Evolutionary conservation across 2,113 vertebrate genomes (phyloP), one percentile per base, ranked within the genome.

Genomic region (Piprites chloris): DNA sequence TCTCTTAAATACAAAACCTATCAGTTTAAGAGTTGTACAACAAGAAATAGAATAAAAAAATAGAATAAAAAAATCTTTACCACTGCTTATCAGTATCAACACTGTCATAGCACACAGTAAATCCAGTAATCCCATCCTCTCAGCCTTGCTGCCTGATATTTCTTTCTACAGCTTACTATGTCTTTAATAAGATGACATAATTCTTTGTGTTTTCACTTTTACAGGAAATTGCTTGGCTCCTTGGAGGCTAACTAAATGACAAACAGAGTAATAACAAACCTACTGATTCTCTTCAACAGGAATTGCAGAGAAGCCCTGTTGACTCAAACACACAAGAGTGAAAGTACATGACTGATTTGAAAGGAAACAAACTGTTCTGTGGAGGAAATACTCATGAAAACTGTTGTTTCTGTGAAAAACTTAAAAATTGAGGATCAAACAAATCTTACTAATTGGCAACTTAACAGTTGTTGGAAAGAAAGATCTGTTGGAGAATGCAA

Each of bases 221-320:
- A 90, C 93, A 93, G 85, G 87, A 96, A 96, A 88, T 86, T 89
- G 49, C 79, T 72, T 53, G 62, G 53, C 76, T 93, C 85, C 76
- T 86, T 62, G 12, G 42, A 89, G 73, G 32, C 44, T 89, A 86
- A 85, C 85, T 81, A 77, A 90, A 88, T 61, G 88, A 90, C 68
- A 85, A 91, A 55, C 41, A 47, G 35, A 85, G 35, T 73, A 93
- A 96, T 89, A 96, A 94, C 74, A 96, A 93, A 91, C 44, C n/a
- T 62, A 72, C 53, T 2, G 15, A 83, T 86, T 61, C 53, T 82
- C 52, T 91, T 71, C 59, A 81, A 75, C 42, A 61, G 68, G 56
- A 87, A 89, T 84, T 61, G 53, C 49, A 84, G 61, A 92, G 68
- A 89, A 91, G n/a, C 18, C 18, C 47, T 52, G 49, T 88, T 82